Conservation (phyloP, 2,888 invertebrate genomes). For the Leucoma salicis region DNA sequence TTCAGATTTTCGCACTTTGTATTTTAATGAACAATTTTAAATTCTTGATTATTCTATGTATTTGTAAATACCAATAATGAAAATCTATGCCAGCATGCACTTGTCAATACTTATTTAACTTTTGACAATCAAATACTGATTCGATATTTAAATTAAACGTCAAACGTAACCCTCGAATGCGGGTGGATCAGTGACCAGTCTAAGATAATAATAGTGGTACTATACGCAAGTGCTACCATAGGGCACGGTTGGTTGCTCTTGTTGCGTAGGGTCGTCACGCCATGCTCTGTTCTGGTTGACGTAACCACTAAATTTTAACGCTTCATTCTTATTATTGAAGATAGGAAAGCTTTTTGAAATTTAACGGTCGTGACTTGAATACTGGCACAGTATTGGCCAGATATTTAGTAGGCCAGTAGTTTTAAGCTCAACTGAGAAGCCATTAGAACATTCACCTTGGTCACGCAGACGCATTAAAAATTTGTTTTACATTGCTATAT, state of each 20-base stretch:
- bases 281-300: slow-evolving; percentile 48
- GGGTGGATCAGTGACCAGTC: slow-evolving; percentile 24
- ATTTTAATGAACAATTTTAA: no score
- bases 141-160: slow-evolving; percentile 8
- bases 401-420: not conserved
- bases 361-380: slow-evolving; percentile 19
- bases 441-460: not conserved
- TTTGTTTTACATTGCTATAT: not conserved
- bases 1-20: no score
- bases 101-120: not conserved
- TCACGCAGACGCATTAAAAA: not conserved
- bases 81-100: no score
- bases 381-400: not conserved
- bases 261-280: slow-evolving; percentile 46
- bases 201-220: slow-evolving; percentile 27
- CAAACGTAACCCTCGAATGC: slow-evolving; percentile 19
- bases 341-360: slow-evolving; percentile 35
- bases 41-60: no score
- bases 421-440: not conserved
- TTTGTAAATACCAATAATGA: no score
- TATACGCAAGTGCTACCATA: slow-evolving; percentile 39
- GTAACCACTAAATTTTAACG: slow-evolving; percentile 40
- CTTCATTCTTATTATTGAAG: slow-evolving; percentile 40
- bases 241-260: slow-evolving; percentile 49
- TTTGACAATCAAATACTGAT: slow-evolving; percentile 6